Conservation (phyloP, 2,888 invertebrate species). For the Cryptus viduatorius region DNA sequence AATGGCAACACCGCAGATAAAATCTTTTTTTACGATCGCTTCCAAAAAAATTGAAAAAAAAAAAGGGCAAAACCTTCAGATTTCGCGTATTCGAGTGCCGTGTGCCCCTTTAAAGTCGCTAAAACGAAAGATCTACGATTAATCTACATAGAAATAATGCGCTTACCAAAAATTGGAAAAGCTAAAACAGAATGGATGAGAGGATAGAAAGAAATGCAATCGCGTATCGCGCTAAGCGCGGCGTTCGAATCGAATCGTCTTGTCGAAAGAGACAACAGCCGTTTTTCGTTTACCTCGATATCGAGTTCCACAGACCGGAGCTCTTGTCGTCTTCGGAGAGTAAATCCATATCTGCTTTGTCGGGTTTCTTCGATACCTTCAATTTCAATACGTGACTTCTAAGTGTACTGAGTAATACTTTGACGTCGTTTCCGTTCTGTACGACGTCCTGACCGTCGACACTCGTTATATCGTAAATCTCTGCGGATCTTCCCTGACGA, state of each 20-base stretch:
- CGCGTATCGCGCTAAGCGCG: slow-evolving; percentile 7
- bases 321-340: slow-evolving; percentile 90
- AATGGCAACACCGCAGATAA: not conserved
- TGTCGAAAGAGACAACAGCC: not conserved
- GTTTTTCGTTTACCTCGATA: slow-evolving; percentile 90
- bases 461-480: slow-evolving; percentile 94
- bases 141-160: slow-evolving; percentile 74
- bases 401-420: slow-evolving; percentile 93
- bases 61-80: not conserved
- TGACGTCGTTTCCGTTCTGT: slow-evolving; percentile 86
- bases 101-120: slow-evolving; percentile 53
- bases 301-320: slow-evolving; percentile 96
- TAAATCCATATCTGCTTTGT: slow-evolving; percentile 94
- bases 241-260: not conserved
- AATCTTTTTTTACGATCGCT: not conserved
- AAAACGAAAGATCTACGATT: slow-evolving; percentile 66
- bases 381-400: slow-evolving; percentile 96
- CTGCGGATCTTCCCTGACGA: slow-evolving; percentile 96
- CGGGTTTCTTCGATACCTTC: slow-evolving; percentile 95
- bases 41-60: not conserved
- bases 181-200: slow-evolving; percentile 77
- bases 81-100: not conserved
- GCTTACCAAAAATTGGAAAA: slow-evolving; percentile 84
- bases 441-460: slow-evolving; percentile 86
- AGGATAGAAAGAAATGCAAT: slow-evolving; percentile 61